These are phyloP conservation scores for Aspidapion aeneum DNA, from an alignment of 2,888 invertebrate species.

Conservation along the genomic window DNA sequence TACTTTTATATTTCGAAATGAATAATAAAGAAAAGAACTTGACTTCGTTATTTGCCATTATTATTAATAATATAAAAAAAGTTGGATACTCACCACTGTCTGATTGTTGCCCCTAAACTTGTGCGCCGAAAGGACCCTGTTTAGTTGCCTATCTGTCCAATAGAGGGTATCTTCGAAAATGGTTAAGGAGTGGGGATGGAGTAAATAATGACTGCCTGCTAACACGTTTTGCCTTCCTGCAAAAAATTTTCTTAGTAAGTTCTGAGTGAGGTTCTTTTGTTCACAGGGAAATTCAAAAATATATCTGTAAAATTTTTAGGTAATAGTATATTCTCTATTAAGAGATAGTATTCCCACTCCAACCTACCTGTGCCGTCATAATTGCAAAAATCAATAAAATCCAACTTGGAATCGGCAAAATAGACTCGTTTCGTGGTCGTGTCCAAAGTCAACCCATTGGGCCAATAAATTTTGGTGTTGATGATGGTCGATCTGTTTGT, in stretches of 20 bases:
- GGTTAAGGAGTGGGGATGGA: slow-evolving; percentile 94
- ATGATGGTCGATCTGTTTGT: slow-evolving; percentile 80
- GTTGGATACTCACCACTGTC: slow-evolving; percentile 70
- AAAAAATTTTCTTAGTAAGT: no score
- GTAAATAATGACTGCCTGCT: slow-evolving; percentile 83
- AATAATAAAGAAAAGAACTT: no score
- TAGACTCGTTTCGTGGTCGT: slow-evolving; percentile 90
- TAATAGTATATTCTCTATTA: background rate
- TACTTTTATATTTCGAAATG: no score
- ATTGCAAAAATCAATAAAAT: slow-evolving; percentile 96
- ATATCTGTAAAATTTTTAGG: background rate
- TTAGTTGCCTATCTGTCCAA: slow-evolving; percentile 94
- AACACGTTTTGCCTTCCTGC: slow-evolving; percentile 73
- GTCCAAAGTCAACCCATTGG: slow-evolving; percentile 95
- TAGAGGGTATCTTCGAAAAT: slow-evolving; percentile 95
- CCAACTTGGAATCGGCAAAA: slow-evolving; percentile 95
- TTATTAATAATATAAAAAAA: no score
- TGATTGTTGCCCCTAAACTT: slow-evolving; percentile 88
- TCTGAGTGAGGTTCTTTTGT: no score
- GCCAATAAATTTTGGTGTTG: slow-evolving; percentile 96
- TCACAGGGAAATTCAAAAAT: background rate
- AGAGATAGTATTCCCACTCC: background rate
- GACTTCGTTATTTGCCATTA: no score
- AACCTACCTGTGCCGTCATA: slow-evolving; percentile 81
- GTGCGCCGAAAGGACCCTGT: slow-evolving; percentile 84